These are phyloP conservation scores for Alfaro cultratus DNA, from an alignment of 2,797 vertebrate genomes.

Conservation along the genomic window DNA sequence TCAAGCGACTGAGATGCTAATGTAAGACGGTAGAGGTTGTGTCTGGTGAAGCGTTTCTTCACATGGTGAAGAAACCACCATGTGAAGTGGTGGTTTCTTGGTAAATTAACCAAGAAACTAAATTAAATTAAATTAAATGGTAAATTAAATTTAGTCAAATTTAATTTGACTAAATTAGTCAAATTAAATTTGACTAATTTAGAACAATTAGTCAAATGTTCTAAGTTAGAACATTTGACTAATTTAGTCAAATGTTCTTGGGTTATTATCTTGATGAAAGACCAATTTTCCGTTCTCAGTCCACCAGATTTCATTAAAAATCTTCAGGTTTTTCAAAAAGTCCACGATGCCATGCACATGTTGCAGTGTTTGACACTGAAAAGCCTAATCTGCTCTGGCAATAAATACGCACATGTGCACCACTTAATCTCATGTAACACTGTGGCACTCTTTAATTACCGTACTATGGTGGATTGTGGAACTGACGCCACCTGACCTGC, in stretches of 20 bases:
- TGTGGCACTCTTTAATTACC: not conserved
- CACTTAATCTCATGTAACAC: not conserved
- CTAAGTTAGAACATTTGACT: no score
- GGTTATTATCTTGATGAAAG: not conserved
- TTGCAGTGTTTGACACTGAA: no score
- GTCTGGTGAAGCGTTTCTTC: not conserved
- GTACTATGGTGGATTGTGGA: not conserved
- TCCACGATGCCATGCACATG: not conserved
- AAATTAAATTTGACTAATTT: no score
- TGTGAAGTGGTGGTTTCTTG: no score
- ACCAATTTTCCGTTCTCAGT: not conserved
- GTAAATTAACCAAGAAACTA: no score
- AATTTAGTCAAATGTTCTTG: not conserved
- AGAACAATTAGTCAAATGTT: no score
- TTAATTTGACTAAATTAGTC: no score
- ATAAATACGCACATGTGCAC: no score
- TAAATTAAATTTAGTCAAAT: no score
- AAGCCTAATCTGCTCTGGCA: not conserved
- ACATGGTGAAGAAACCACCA: no score
- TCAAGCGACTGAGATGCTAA: not conserved
- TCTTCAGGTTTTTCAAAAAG: not conserved
- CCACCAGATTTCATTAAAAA: not conserved
- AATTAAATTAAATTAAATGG: no score
- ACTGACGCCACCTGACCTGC: not conserved
- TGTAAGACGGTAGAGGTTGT: not conserved